Conservation (phyloP, 2,113 vertebrate genomes). For the Tachysurus vachellii region DNA sequence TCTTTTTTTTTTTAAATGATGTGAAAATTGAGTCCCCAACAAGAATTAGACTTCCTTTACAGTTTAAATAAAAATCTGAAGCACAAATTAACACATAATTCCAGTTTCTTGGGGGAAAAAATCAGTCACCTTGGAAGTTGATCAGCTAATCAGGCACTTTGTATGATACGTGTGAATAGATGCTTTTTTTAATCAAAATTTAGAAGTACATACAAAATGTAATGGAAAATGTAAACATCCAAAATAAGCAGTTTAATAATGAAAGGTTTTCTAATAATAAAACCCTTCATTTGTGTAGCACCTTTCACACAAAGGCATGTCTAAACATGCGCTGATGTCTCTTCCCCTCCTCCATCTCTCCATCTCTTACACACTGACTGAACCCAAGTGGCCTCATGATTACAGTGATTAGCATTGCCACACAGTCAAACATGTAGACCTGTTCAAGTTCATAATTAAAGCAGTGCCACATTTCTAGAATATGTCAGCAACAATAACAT, state of each 20-base stretch:
- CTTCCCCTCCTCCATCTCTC: not conserved
- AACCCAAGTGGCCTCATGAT: conserved; percentile 21
- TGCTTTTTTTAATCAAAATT: not conserved
- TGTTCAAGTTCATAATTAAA: conserved; percentile 12
- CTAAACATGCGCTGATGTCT: not conserved
- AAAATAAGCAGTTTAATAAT: not conserved
- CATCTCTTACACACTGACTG: not conserved
- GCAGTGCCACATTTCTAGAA: not conserved
- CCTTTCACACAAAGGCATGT: conserved; percentile 5
- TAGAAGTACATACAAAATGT: not conserved
- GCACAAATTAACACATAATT: not conserved
- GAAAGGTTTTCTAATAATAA: not conserved
- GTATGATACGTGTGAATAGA: not conserved
- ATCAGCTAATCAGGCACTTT: not conserved
- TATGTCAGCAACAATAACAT: not conserved
- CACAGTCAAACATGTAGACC: not conserved
- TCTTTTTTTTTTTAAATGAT: too few species aligned
- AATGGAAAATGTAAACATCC: not conserved
- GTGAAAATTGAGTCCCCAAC: too few species aligned
- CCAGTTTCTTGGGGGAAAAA: not conserved
- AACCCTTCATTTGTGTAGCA: not conserved
- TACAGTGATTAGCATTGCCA: conserved; percentile 40
- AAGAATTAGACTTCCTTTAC: not conserved
- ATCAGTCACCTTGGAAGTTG: not conserved
- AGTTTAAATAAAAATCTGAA: not conserved